Conservation (phyloP, 2,888 invertebrate genomes). For the Melipona bicolor region DNA sequence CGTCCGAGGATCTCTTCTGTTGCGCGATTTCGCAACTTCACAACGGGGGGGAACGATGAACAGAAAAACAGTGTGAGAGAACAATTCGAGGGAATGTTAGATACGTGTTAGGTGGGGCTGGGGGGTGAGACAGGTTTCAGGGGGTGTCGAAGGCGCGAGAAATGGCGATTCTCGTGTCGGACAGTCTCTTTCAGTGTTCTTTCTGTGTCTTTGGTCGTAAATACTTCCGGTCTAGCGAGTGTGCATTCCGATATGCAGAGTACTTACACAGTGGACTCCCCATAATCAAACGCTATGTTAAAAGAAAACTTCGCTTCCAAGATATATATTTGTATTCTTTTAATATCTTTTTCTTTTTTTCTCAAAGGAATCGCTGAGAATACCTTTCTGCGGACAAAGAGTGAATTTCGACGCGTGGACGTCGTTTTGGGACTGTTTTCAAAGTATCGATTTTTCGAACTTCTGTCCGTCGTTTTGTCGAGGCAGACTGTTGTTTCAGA, state of each 20-base stretch:
- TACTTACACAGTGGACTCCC: constrained; percentile 51
- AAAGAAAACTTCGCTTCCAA: constrained; percentile 42
- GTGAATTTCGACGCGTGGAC: constrained; percentile 13
- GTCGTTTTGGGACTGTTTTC: background rate
- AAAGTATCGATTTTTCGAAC: background rate
- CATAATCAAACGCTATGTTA: constrained; percentile 43
- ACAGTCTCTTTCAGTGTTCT: constrained; percentile 21
- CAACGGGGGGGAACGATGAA: background rate
- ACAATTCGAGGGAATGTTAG: background rate
- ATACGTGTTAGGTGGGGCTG: background rate
- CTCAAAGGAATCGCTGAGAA: background rate
- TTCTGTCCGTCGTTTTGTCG: background rate
- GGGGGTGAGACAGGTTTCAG: background rate
- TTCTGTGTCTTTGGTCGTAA: constrained; percentile 15
- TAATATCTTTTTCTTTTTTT: background rate
- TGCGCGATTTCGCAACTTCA: background rate
- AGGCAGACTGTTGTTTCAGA: background rate
- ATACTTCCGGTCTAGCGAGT: constrained; percentile 22
- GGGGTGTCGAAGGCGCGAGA: background rate
- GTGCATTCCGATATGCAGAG: constrained; percentile 49
- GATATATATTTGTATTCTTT: background rate
- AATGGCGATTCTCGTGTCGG: background rate
- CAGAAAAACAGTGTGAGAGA: background rate
- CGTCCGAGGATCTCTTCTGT: constrained; percentile 2
- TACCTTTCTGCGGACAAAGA: background rate